These are phyloP conservation scores for Sardina pilchardus DNA, from an alignment of 2,113 vertebrate genomes.

Conservation along the genomic window DNA sequence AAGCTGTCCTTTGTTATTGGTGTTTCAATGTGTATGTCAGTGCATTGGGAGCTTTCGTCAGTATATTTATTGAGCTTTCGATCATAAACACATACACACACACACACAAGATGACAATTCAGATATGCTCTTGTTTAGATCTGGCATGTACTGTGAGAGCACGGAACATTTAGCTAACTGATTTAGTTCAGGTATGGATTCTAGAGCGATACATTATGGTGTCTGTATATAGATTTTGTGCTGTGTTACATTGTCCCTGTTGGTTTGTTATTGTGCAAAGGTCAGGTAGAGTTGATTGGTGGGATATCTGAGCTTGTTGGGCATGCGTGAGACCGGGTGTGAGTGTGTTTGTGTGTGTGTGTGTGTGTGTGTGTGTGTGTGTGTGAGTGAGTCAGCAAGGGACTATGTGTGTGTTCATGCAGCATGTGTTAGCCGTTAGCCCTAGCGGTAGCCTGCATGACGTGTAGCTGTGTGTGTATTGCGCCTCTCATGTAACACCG, in stretches of 20 bases:
- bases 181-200: too few relatives aligned
- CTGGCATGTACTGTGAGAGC: too few relatives aligned
- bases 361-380: conserved; percentile 19
- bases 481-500: background rate
- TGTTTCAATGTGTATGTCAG: conserved; percentile 3
- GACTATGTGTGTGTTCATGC: conserved; percentile 22
- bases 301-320: background rate
- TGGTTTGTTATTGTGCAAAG: background rate
- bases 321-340: conserved; percentile 9
- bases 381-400: background rate
- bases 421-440: background rate
- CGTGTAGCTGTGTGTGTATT: background rate
- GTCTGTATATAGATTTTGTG: conserved; percentile 3
- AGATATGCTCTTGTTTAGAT: background rate
- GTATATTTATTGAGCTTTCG: background rate
- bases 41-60: background rate
- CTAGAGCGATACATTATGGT: background rate
- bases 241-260: conserved; percentile 9
- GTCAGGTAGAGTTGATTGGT: background rate
- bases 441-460: background rate
- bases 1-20: background rate
- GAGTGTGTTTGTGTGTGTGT: conserved; percentile 14
- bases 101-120: background rate
- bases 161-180: too few relatives aligned
- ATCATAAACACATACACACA: background rate